Evolutionary conservation across 2,888 invertebrate genomes (phyloP), one percentile per base, ranked within the genome.

Genomic region (Drosophila lacicola): DNA sequence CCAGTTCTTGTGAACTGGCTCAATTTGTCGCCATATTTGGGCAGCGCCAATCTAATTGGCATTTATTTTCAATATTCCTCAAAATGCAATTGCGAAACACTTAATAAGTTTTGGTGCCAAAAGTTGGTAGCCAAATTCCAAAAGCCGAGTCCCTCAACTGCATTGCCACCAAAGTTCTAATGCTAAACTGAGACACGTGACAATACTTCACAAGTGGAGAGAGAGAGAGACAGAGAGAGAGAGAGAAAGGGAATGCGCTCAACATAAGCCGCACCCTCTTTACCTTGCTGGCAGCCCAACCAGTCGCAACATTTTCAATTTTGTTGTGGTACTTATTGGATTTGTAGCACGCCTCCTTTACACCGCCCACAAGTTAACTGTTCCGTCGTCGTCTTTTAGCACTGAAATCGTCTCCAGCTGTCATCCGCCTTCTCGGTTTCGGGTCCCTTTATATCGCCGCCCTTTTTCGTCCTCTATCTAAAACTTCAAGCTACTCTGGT

Each of bases 271-370:
- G 11, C 29, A 41, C 41, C 39, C 25, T 17, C 51, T 29, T 17
- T 29, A 37, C 49, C 47, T 39, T 57, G 37, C 42, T 61, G 19
- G 42, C 41, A 29, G 29, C n/a, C n/a, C 13, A 46, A 34, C 14
- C 21, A 45, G n/a, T 61, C 44, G 29, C 54, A 45, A 21, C 29
- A 37, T 62, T 63, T 63, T 63, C 54, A 72, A 60, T 72, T 75
- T 67, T 70, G 60, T 61, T 73, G 77, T 58, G 55, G 51, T 62
- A 63, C 68, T 80, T 81, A 81, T 81, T 72, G 78, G 66, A 78
- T 72, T 72, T 65, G 51, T 11, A 39, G 25, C 54, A 67, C 58
- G 44, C 69, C 50, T 34, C 25, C 8, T 13, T 17, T 19, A 6
- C 29, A 57, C 34, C 50, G 53, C 57, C 70, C 63, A n/a, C 55